A percentile compares a stretch with the other conserved stretches of the same genome.
Evolutionary conservation across 2,113 vertebrate species (phyloP).

Genomic region (Pleuronectes platessa): DNA sequence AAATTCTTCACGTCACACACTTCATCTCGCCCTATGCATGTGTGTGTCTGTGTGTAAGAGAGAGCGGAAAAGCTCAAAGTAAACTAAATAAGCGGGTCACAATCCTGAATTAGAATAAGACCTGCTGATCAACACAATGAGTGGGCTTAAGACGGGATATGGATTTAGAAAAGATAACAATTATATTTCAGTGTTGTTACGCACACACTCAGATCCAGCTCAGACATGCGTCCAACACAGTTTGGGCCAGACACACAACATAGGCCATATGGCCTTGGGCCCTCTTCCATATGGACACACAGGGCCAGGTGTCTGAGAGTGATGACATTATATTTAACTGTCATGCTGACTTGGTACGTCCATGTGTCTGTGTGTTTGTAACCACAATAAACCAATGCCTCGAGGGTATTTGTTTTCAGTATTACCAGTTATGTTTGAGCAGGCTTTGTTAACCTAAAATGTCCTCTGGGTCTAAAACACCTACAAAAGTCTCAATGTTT

Average conservation of each 20-base stretch:
- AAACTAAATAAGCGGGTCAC: conserved; percentile 4
- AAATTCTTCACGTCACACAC: background rate
- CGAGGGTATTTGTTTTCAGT: too few relatives aligned
- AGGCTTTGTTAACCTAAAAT: too few relatives aligned
- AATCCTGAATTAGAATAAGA: conserved; percentile 38
- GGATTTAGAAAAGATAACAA: conserved; percentile 37
- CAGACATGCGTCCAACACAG: conserved; percentile 13
- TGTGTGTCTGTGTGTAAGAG: too few relatives aligned
- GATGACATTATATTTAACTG: conserved; percentile 53
- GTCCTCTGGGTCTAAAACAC: too few relatives aligned
- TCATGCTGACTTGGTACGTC: conserved; percentile 20
- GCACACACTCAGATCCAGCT: background rate
- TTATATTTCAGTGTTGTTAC: conserved; percentile 12
- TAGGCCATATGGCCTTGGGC: conserved; percentile 63
- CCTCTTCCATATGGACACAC: conserved; percentile 54
- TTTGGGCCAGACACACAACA: conserved; percentile 29
- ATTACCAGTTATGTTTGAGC: too few relatives aligned
- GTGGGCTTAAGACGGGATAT: conserved; percentile 53
- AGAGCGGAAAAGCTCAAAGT: too few relatives aligned
- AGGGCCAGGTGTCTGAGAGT: conserved; percentile 52
- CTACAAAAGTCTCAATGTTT: too few relatives aligned
- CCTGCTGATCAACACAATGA: conserved; percentile 53
- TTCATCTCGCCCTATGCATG: background rate
- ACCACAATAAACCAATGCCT: background rate
- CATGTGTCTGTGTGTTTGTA: conserved; percentile 24